Evolutionary conservation across 1,140 invertebrate species (phyloP).

Genomic region (Prorops nasuta): DNA sequence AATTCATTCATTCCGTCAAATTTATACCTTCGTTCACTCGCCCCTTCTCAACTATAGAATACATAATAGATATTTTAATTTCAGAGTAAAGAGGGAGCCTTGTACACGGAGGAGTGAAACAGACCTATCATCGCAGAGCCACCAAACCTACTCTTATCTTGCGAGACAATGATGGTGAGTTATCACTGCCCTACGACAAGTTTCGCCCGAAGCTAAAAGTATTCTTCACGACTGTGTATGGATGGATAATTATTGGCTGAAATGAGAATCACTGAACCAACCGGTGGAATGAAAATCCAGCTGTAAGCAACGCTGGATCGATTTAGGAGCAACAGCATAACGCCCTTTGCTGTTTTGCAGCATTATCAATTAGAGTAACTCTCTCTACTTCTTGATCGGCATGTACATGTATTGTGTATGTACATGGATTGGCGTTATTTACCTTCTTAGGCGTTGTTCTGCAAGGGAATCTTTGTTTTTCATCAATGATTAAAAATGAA

Average conservation of each 20-base stretch:
- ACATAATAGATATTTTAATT: constrained; percentile 51
- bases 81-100: constrained; percentile 59
- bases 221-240: too few species aligned
- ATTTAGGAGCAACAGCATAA: constrained; percentile 53
- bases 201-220: too few species aligned
- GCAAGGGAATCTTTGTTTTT: too few species aligned
- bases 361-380: too few species aligned
- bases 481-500: too few species aligned
- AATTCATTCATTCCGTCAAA: too few species aligned
- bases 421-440: too few species aligned
- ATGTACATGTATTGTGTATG: too few species aligned
- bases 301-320: constrained; percentile 49
- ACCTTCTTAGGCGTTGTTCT: too few species aligned
- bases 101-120: constrained; percentile 55
- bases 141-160: constrained; percentile 57
- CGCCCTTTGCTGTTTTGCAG: constrained; percentile 50
- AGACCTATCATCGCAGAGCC: constrained; percentile 60
- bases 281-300: constrained; percentile 37
- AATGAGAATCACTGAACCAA: constrained; percentile 44
- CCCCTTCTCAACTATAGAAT: constrained; percentile 19
- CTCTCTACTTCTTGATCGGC: too few species aligned
- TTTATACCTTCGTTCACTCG: neutral
- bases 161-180: constrained; percentile 56
- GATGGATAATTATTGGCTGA: too few species aligned
- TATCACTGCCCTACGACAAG: too few species aligned